A percentile compares a stretch with the other conserved stretches of the same genome.
These are phyloP conservation scores for Seira sanloemensis DNA, from an alignment of 2,888 invertebrate genomes.

Conservation along the genomic window DNA sequence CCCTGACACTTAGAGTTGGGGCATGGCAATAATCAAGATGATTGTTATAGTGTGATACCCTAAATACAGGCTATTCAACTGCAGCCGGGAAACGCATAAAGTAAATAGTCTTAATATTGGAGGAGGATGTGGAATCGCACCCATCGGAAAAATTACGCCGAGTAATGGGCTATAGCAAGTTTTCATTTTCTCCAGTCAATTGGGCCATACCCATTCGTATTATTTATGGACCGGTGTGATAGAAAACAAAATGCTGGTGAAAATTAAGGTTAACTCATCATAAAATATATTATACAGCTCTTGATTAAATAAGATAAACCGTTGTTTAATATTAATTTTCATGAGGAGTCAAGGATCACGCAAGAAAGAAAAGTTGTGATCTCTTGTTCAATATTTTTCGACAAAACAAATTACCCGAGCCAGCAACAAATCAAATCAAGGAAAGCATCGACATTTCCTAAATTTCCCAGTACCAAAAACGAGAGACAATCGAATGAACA, in stretches of 20 bases:
- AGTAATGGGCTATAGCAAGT: conserved; percentile 11
- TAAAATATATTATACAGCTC: background rate
- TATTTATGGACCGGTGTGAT: background rate
- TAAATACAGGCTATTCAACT: too few relatives aligned
- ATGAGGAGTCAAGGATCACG: too few relatives aligned
- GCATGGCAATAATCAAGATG: background rate
- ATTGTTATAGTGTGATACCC: conserved; percentile 1
- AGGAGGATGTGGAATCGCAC: conserved; percentile 29
- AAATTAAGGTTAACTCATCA: background rate
- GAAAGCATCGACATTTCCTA: too few relatives aligned
- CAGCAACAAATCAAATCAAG: too few relatives aligned
- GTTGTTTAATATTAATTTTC: background rate
- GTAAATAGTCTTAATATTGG: background rate
- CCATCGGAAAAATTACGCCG: conserved; percentile 32
- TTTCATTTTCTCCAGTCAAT: background rate
- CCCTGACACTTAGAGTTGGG: background rate
- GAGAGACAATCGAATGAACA: conserved; percentile 14
- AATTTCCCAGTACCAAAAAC: too few relatives aligned
- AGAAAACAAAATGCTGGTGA: background rate
- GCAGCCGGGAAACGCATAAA: too few relatives aligned
- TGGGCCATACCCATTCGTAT: background rate
- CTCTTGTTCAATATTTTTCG: too few relatives aligned
- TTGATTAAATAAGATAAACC: background rate
- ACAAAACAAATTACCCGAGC: too few relatives aligned
- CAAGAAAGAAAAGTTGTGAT: too few relatives aligned